Percentiles rank a stretch among this genome's conserved stretches.
Conservation (phyloP, 1,140 invertebrate species). For the Venustaconcha ellipsiformis region DNA sequence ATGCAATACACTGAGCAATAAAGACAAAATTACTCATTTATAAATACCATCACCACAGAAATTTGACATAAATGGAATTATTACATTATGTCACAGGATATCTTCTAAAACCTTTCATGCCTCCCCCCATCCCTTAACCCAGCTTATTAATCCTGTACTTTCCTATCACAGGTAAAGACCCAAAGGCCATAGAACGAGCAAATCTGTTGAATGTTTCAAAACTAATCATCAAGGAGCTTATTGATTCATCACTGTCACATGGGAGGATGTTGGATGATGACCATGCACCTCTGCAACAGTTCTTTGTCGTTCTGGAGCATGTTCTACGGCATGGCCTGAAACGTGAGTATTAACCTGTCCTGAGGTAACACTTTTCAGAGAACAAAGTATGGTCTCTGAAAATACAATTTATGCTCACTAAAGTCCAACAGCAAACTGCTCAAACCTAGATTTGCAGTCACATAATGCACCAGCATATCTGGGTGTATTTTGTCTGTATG, state of each 20-base stretch:
- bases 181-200: constrained; percentile 92
- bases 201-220: constrained; percentile 98
- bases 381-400: too few species aligned
- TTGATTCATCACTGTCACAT: constrained; percentile 89
- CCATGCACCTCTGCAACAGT: constrained; percentile 91
- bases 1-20: too few species aligned
- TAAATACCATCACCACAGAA: too few species aligned
- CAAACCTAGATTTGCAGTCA: too few species aligned
- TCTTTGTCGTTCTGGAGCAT: constrained; percentile 97
- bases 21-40: too few species aligned
- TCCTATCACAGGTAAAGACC: constrained; percentile 62
- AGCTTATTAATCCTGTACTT: constrained; percentile 5
- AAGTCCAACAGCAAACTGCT: too few species aligned
- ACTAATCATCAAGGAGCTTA: constrained; percentile 96
- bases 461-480: too few species aligned
- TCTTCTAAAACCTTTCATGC: background rate
- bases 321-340: constrained; percentile 94
- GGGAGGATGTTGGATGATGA: constrained; percentile 88
- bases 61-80: too few species aligned
- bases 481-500: too few species aligned
- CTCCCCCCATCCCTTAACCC: too few species aligned
- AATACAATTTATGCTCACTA: too few species aligned
- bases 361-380: background rate
- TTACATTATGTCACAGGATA: too few species aligned
- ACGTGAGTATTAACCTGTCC: constrained; percentile 75